Conservation (phyloP, 1,140 invertebrate genomes). For the Drosophila nigrodunni region DNA sequence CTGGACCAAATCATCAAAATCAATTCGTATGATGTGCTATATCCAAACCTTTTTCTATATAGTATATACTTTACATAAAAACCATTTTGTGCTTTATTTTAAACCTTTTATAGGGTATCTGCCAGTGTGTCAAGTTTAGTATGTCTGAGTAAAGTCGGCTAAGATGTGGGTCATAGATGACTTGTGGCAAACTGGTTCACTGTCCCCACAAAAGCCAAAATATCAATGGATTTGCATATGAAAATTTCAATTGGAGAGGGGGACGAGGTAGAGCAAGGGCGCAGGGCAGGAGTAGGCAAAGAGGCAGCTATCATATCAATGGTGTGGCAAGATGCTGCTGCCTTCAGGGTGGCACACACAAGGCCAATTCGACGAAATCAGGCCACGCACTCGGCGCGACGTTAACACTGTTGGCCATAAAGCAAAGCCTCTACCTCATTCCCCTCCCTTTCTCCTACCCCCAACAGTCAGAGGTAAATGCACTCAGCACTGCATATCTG, state of each 20-base stretch:
- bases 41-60: too few species aligned
- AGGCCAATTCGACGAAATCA: conserved; percentile 77
- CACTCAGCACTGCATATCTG: conserved; percentile 40
- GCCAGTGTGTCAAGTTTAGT: neutral
- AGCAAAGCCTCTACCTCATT: conserved; percentile 21
- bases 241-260: neutral
- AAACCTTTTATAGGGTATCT: neutral
- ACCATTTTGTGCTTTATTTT: too few species aligned
- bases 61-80: too few species aligned
- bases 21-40: neutral
- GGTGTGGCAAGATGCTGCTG: conserved; percentile 66
- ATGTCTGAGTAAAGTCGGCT: neutral
- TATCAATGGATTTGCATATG: conserved; percentile 31
- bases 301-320: neutral
- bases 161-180: conserved; percentile 24
- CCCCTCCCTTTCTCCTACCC: neutral
- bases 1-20: neutral
- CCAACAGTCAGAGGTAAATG: conserved; percentile 64
- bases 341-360: conserved; percentile 60
- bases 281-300: neutral
- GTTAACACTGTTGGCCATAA: conserved; percentile 51
- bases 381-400: conserved; percentile 73
- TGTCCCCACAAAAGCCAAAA: conserved; percentile 3
- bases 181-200: conserved; percentile 6
- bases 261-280: neutral